These are phyloP conservation scores for Caerostris extrusa DNA, from an alignment of 1,140 invertebrate species.

Conservation along the genomic window DNA sequence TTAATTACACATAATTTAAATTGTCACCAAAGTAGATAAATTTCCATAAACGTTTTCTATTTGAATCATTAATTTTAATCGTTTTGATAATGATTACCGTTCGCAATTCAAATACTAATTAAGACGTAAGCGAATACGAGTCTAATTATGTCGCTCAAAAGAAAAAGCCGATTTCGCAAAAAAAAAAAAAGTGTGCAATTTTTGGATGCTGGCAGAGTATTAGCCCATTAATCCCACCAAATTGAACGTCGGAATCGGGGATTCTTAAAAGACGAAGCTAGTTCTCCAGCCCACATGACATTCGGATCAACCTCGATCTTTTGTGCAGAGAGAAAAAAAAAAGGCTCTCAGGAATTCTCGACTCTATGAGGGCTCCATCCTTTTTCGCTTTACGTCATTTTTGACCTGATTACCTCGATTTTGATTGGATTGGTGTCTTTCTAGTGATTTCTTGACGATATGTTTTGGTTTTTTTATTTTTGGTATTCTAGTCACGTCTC, in stretches of 20 bases:
- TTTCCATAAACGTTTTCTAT: no score
- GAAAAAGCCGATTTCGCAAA: not conserved
- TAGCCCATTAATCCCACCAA: not conserved
- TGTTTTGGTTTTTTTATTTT: no score
- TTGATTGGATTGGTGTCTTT: constrained; percentile 62
- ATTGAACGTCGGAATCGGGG: not conserved
- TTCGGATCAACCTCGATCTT: constrained; percentile 70
- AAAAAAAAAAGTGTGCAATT: not conserved
- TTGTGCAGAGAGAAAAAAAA: constrained; percentile 42
- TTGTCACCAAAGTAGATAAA: no score
- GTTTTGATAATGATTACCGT: no score
- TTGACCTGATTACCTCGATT: constrained; percentile 71
- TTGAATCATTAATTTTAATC: no score
- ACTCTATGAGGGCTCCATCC: constrained; percentile 65
- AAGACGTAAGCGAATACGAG: no score
- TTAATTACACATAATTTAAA: no score
- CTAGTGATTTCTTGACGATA: constrained; percentile 11
- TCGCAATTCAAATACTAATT: no score
- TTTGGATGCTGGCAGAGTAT: not conserved
- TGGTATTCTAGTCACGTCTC: not conserved
- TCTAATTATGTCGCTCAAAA: no score
- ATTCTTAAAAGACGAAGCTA: not conserved
- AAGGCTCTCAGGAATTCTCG: constrained; percentile 26
- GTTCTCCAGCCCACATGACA: constrained; percentile 61
- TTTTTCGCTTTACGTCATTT: constrained; percentile 53